Percentiles rank a stretch among this genome's conserved stretches.
These are phyloP conservation scores for Liopterus haemorrhoidalis DNA, from an alignment of 2,888 invertebrate genomes.

Conservation along the genomic window DNA sequence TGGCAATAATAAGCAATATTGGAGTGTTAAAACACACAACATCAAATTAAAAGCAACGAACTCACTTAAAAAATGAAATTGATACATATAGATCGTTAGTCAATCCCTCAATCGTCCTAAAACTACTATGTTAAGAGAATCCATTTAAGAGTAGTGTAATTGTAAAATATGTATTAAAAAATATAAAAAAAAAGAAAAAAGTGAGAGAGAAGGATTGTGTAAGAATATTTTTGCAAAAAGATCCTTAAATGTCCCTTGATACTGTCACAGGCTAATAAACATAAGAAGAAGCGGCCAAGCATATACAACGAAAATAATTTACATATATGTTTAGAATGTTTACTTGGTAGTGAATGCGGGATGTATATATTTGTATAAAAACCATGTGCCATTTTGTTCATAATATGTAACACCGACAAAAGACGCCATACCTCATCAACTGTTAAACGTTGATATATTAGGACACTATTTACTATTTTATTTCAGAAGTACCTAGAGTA, in stretches of 20 bases:
- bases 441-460: not conserved
- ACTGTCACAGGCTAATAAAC: too few relatives aligned
- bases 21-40: constrained; percentile 2
- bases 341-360: constrained; percentile 9
- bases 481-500: not conserved
- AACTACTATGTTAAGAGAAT: too few relatives aligned
- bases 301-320: constrained; percentile 20
- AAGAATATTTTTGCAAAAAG: too few relatives aligned
- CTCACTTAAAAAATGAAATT: not conserved
- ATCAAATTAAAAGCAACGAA: not conserved
- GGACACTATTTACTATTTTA: not conserved
- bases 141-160: not conserved
- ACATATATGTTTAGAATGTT: constrained; percentile 20
- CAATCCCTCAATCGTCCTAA: not conserved
- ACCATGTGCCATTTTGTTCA: constrained; percentile 17
- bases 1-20: constrained; percentile 44
- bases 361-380: constrained; percentile 19
- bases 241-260: too few relatives aligned
- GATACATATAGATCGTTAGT: not conserved
- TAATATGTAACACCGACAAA: not conserved
- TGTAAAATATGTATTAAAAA: not conserved
- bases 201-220: not conserved
- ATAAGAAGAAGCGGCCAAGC: constrained; percentile 21
- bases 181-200: not conserved
- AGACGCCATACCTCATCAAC: not conserved